Evolutionary conservation across 2,888 invertebrate genomes (phyloP), one percentile per base, ranked within the genome.

Genomic region (Sphaeridia pumilis): DNA sequence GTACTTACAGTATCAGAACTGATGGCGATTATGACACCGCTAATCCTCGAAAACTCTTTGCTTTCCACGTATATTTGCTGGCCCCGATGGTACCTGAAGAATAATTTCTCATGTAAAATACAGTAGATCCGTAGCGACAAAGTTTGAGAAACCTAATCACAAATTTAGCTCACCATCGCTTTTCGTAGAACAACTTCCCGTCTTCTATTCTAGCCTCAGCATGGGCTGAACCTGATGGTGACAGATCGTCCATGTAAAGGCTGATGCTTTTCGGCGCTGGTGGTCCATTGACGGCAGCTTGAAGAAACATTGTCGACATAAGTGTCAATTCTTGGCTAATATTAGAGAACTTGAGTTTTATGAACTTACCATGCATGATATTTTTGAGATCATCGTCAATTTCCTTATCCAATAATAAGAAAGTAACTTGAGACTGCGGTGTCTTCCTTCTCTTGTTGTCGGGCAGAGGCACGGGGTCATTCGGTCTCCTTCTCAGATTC

Each of bases 51-150:
- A 67, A 83, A 74, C 63, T 93, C 93, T 60, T 85, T 81, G 20
- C 90, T 88, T 72, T 90, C 90, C 2, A 92, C 83, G 70, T 84
- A 89, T 31, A 94, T 84, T 58, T 87, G 84, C 73, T 94, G 93
- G 0, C 93, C 93, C 58, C 93, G 78, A 68, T 93, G 92, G 73
- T 85, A 94, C 78, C 78, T 78, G 58, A 1, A n/a, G n/a, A n/a
- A n/a, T n/a, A n/a, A n/a, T n/a, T n/a, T n/a, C n/a, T n/a, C n/a
- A n/a, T n/a, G n/a, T n/a, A n/a, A n/a, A n/a, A n/a, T n/a, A n/a
- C n/a, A n/a, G n/a, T n/a, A n/a, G n/a, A n/a, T n/a, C n/a, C n/a
- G n/a, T n/a, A n/a, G n/a, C n/a, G n/a, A n/a, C n/a, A n/a, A n/a
- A n/a, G n/a, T n/a, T n/a, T n/a, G n/a, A n/a, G n/a, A n/a, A n/a